A percentile compares a stretch with the other conserved stretches of the same genome.
Conservation (phyloP, 2,888 invertebrate species). For the Clepsis dumicolana region DNA sequence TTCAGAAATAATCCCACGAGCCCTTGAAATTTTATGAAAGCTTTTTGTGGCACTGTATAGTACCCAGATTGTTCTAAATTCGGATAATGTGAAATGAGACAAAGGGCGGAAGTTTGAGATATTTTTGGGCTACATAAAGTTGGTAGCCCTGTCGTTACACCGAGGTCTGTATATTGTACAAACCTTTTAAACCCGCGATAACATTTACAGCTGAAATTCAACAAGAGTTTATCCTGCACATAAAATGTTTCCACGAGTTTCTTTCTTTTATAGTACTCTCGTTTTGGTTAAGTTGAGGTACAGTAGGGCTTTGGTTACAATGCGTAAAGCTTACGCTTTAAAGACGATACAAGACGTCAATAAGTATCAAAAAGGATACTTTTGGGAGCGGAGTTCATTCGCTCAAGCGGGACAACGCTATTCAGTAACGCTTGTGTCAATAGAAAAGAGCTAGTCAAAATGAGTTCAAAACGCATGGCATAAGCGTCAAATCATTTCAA, state of each 20-base stretch:
- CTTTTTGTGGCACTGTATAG: not conserved
- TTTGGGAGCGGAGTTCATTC: no score
- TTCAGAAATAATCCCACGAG: no score
- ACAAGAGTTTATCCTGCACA: slow-evolving; percentile 47
- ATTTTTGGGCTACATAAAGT: not conserved
- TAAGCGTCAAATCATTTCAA: no score
- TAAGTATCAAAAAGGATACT: no score
- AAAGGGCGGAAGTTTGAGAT: not conserved
- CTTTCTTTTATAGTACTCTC: slow-evolving; percentile 28
- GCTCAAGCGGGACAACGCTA: no score
- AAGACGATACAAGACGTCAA: no score
- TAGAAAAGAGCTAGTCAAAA: no score
- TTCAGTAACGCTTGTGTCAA: no score
- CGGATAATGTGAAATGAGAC: not conserved
- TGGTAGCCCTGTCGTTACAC: not conserved
- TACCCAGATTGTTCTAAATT: not conserved
- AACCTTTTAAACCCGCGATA: slow-evolving; percentile 27
- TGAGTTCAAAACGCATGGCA: no score
- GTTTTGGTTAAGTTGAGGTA: not conserved
- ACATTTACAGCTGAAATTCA: slow-evolving; percentile 43
- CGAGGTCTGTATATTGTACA: slow-evolving; percentile 13
- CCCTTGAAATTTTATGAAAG: no score
- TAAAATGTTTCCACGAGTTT: slow-evolving; percentile 49
- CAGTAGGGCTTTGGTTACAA: no score
- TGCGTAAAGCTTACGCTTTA: no score